These are phyloP conservation scores for Montipora sp. DNA, from an alignment of 64 coral and sea anemone genomes.

Conservation along the genomic window DNA sequence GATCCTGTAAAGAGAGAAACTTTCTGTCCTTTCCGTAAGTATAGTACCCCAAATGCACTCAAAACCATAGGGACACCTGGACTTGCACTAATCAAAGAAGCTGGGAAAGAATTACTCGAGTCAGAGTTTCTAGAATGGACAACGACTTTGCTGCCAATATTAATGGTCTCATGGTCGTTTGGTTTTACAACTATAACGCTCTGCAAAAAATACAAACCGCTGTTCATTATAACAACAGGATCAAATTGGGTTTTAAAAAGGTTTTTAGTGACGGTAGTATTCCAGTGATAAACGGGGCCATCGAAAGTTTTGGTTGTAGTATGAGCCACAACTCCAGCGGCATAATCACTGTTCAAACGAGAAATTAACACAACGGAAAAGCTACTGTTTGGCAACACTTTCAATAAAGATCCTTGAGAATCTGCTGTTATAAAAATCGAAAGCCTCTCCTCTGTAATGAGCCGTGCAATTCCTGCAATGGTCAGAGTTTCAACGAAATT, in stretches of 20 bases:
- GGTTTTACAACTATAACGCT: not conserved
- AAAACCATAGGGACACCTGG: not conserved
- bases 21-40: not conserved
- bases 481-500: constrained; percentile 4
- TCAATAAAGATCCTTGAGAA: not conserved
- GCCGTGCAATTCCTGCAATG: not conserved
- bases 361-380: constrained; percentile 28
- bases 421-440: not conserved
- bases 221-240: not conserved
- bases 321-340: not conserved
- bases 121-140: no score
- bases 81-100: no score
- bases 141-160: no score
- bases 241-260: accelerated
- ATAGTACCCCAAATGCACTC: constrained; percentile 31
- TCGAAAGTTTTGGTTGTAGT: accelerated
- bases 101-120: no score
- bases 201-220: constrained; percentile 11
- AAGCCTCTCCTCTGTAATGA: not conserved
- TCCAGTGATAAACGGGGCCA: not conserved
- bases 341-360: constrained; percentile 25
- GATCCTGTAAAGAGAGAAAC: not conserved
- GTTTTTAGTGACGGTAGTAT: not conserved
- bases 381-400: constrained; percentile 27
- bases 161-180: accelerated